phyloP scores from a whole-genome alignment of 1,140 invertebrate species.

The Aphaenogaster rudis region DNA sequence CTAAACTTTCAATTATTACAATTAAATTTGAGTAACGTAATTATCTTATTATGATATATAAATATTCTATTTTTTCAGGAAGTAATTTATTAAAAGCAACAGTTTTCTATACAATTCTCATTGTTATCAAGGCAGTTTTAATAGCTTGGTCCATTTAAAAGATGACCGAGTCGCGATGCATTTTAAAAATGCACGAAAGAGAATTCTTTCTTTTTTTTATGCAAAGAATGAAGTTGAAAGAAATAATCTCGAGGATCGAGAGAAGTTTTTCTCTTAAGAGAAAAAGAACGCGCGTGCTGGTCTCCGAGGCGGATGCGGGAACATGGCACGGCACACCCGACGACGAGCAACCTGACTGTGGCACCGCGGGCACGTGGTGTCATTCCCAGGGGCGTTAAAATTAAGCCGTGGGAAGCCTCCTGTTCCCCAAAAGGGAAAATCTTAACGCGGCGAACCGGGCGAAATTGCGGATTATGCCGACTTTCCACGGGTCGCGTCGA shows the following conservation, averaged over 20 bases:
- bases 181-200: neutral
- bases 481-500: conserved; percentile 32
- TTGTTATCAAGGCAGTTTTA: neutral
- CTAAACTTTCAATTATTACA: neutral
- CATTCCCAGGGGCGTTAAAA: conserved; percentile 73
- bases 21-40: neutral
- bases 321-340: conserved; percentile 9
- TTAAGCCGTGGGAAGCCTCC: conserved; percentile 68
- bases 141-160: neutral
- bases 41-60: neutral
- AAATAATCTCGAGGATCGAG: conserved; percentile 47
- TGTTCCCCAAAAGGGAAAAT: conserved; percentile 65
- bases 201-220: neutral
- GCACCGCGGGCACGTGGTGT: conserved; percentile 50
- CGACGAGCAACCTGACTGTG: conserved; percentile 46
- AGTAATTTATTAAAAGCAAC: neutral
- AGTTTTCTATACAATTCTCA: neutral
- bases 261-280: conserved; percentile 37
- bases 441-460: conserved; percentile 69
- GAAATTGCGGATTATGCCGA: conserved; percentile 78
- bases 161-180: neutral
- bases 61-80: neutral
- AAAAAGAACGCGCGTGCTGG: neutral
- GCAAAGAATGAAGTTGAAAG: conserved; percentile 26
- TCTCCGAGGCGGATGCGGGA: neutral